A percentile compares a stretch with the other conserved stretches of the same genome.
phyloP scores from a whole-genome alignment of 53 echinoderm and acorn worm species.

The Holothuria leucospilota region DNA sequence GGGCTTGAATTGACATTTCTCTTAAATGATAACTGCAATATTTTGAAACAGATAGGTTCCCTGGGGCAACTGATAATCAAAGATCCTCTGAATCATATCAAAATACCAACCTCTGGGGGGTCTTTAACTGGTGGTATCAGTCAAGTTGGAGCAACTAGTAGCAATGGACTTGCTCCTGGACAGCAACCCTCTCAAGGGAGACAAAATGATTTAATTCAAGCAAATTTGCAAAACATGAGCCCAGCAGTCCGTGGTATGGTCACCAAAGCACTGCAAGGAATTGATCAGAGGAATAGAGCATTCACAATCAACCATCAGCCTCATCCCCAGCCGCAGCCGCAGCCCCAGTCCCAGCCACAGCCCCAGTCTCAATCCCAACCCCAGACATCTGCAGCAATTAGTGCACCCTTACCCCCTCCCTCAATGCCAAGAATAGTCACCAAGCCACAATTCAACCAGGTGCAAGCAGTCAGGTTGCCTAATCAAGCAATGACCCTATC shows the following conservation, averaged over 20 bases:
- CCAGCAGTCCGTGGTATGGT: constrained; percentile 22
- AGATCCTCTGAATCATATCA: constrained; percentile 55
- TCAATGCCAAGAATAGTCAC: neutral
- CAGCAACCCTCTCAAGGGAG: neutral
- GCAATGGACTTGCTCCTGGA: neutral
- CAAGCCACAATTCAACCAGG: constrained; percentile 16
- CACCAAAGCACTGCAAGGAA: constrained; percentile 18
- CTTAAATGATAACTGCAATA: constrained; percentile 59
- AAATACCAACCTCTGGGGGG: neutral
- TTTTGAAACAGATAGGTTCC: constrained; percentile 57
- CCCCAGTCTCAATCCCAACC: neutral
- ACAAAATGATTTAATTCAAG: constrained; percentile 39
- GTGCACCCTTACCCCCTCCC: neutral
- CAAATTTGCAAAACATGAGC: constrained; percentile 40
- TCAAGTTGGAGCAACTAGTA: neutral
- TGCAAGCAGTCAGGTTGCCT: constrained; percentile 25
- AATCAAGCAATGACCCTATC: constrained; percentile 16
- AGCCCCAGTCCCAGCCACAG: neutral
- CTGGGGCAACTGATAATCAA: constrained; percentile 70
- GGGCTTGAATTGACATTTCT: constrained; percentile 78
- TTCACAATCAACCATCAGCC: neutral
- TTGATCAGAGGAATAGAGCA: constrained; percentile 5
- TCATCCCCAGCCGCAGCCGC: neutral
- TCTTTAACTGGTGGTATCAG: neutral
- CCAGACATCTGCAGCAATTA: neutral